Conservation (phyloP, 2,113 vertebrate genomes). For the Copsychus sechellarum region DNA sequence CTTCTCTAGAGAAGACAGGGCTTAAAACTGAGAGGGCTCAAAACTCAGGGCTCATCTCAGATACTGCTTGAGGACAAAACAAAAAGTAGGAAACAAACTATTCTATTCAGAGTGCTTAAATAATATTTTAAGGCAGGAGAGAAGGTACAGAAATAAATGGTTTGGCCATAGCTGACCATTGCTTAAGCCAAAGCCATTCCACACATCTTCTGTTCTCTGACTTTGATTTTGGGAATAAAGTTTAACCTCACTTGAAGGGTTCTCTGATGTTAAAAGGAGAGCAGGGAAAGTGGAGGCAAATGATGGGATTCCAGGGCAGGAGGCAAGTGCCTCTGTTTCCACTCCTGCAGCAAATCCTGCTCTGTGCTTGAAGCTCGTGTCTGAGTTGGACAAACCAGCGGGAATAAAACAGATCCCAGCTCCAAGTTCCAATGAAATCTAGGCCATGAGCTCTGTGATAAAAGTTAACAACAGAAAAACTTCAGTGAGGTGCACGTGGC, state of each 20-base stretch:
- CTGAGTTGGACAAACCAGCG: not conserved
- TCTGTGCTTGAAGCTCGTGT: fast-evolving
- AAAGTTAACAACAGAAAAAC: not conserved
- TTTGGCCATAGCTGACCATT: not conserved
- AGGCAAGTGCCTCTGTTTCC: not conserved
- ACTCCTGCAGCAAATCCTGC: not conserved
- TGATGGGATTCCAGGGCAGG: not conserved
- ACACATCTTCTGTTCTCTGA: not conserved
- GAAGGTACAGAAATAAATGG: not conserved
- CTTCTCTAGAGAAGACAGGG: not conserved
- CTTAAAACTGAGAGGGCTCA: not conserved
- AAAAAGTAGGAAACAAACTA: not conserved
- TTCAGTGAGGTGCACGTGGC: not conserved
- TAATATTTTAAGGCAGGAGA: not conserved
- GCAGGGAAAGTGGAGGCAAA: not conserved
- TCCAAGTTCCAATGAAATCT: not conserved
- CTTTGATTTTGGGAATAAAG: not conserved
- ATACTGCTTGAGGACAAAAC: not conserved
- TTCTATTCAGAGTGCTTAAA: not conserved
- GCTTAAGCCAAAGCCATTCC: not conserved
- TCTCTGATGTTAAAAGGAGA: not conserved
- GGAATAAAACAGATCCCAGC: not conserved
- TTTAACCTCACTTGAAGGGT: not conserved
- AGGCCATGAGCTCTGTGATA: not conserved
- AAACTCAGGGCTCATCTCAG: not conserved